Conservation (phyloP, 2,888 invertebrate species). For the Alcis repandata region DNA sequence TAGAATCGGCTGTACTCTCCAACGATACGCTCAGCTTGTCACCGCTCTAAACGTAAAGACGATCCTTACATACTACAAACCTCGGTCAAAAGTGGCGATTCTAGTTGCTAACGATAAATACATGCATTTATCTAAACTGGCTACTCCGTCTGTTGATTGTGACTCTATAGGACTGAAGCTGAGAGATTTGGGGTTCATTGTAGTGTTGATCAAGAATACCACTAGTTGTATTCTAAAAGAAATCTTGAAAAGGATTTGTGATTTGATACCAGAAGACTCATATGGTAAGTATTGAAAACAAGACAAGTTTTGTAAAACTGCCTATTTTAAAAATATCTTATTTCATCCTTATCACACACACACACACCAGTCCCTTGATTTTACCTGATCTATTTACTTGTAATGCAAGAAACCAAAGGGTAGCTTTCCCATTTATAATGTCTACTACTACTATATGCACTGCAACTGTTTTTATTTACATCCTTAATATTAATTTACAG, state of each 20-base stretch:
- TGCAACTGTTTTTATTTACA: too few relatives aligned
- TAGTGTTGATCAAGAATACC: conserved; percentile 70
- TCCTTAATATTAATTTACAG: too few relatives aligned
- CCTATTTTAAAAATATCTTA: background rate
- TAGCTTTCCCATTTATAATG: too few relatives aligned
- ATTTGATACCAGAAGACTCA: conserved; percentile 69
- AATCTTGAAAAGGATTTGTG: conserved; percentile 62
- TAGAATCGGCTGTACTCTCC: conserved; percentile 63
- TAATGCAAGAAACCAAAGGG: too few relatives aligned
- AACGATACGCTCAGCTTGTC: conserved; percentile 62
- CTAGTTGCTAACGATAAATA: conserved; percentile 80
- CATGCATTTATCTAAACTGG: conserved; percentile 69
- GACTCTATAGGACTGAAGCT: conserved; percentile 69
- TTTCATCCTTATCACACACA: too few relatives aligned
- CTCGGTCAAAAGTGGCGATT: conserved; percentile 76
- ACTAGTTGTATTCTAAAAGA: conserved; percentile 60
- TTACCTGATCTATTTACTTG: too few relatives aligned
- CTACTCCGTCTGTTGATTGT: conserved; percentile 79
- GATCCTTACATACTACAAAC: conserved; percentile 68
- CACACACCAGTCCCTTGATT: too few relatives aligned
- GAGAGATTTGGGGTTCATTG: conserved; percentile 72
- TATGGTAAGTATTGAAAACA: conserved; percentile 71
- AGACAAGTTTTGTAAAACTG: background rate
- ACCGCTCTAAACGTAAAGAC: conserved; percentile 57
- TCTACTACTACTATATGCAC: too few relatives aligned